Conservation (phyloP, 2,888 invertebrate genomes). For the Pecten maximus region DNA sequence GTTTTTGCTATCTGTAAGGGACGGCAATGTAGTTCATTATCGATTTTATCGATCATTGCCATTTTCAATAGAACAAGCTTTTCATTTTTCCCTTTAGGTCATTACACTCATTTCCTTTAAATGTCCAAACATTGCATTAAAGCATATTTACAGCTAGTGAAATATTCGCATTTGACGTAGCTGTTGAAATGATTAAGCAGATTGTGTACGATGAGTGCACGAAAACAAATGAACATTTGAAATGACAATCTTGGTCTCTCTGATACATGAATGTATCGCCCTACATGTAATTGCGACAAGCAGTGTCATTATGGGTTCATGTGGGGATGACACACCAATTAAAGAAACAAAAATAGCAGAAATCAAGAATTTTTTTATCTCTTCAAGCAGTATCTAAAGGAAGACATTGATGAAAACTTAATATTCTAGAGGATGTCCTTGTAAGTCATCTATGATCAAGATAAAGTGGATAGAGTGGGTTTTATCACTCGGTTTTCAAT, state of each 20-base stretch:
- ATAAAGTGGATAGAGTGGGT: too few species aligned
- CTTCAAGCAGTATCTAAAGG: too few species aligned
- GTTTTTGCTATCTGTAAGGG: background rate
- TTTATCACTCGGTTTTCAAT: too few species aligned
- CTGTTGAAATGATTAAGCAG: conserved; percentile 7
- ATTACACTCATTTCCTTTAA: background rate
- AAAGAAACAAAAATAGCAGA: too few species aligned
- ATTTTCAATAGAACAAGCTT: background rate
- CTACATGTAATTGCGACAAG: too few species aligned
- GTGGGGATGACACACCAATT: too few species aligned
- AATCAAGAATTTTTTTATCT: too few species aligned
- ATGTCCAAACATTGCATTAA: background rate
- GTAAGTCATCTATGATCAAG: too few species aligned
- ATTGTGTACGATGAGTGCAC: background rate
- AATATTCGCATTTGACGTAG: background rate
- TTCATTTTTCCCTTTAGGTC: background rate
- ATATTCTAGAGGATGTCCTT: too few species aligned
- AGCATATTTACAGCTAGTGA: background rate
- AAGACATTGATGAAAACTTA: too few species aligned
- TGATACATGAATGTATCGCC: too few species aligned
- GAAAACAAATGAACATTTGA: background rate
- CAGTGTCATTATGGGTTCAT: too few species aligned
- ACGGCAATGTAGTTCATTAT: background rate
- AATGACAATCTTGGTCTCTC: background rate
- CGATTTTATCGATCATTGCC: background rate